A percentile compares a stretch with the other conserved stretches of the same genome.
phyloP scores from a whole-genome alignment of 2,113 vertebrate species.

The Sylvicapra grimmia region DNA sequence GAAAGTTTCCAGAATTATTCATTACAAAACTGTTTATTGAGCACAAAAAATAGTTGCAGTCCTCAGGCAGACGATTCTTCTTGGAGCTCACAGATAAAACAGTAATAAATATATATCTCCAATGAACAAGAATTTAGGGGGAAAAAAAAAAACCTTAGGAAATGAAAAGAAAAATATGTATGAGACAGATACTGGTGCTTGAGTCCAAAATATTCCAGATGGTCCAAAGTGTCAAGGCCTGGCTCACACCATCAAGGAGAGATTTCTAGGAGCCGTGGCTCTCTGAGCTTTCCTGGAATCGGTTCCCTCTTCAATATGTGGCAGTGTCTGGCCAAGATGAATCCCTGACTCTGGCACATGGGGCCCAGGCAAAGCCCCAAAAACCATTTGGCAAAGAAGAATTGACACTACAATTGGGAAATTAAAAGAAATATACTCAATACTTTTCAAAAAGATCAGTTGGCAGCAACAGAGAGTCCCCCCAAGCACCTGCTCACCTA shows the following conservation, averaged over 20 bases:
- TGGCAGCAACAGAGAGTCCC: conserved; percentile 43
- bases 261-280: conserved; percentile 55
- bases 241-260: conserved; percentile 41
- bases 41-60: neutral
- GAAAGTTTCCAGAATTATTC: neutral
- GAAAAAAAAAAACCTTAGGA: neutral
- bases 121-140: neutral
- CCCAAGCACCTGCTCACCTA: neutral
- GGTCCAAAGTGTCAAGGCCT: conserved; percentile 43
- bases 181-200: conserved; percentile 34
- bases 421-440: conserved; percentile 54
- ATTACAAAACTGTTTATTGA: neutral
- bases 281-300: conserved; percentile 67
- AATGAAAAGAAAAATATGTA: conserved; percentile 51
- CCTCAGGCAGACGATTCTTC: neutral
- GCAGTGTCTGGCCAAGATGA: conserved; percentile 68
- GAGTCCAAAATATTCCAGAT: conserved; percentile 66
- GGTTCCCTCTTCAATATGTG: conserved; percentile 51
- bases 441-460: conserved; percentile 27
- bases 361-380: conserved; percentile 58
- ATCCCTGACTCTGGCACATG: conserved; percentile 51
- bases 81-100: neutral
- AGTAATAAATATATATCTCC: conserved; percentile 28
- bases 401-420: conserved; percentile 63
- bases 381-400: conserved; percentile 57